Evolutionary conservation across 2,797 vertebrate species (phyloP), one percentile per base, ranked within the genome.

Genomic region (Trematomus bernacchii): DNA sequence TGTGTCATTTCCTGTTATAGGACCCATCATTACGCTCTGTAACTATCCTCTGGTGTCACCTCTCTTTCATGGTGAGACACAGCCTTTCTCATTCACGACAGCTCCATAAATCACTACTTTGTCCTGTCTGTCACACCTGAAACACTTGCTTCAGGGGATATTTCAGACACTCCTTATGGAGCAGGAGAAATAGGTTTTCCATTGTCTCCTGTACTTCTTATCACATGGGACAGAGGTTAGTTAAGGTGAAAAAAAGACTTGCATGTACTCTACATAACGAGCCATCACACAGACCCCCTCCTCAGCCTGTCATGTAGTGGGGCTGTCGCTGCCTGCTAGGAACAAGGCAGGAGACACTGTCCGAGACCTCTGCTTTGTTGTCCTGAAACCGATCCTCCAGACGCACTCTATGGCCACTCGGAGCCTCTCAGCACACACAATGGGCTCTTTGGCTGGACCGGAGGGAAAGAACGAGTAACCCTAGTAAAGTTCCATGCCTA

Each of bases 361-460:
- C 79, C 79, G 55, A 86, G 92, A 91, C 87, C 90, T 86, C 63
- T 75, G 84, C 90, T 93, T 94, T 93, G 92, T 93, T 80, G 59
- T 80, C 78, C 70, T 58, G 92, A 91, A 93, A 92, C 71, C 9
- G 78, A 94, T 92, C 91, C 79, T 62, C 63, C 78, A 87, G 83
- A 90, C 80, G 73, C 85, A 82, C 85, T 91, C 84, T 88, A 37
- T 85, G 80, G 87, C 89, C 90, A 92, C 92, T 93, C 90, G 73
- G 71, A 87, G 84, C 79, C 91, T 92, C 91, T 93, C 92, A 89
- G 87, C 64, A 37, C 51, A 74, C 66, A 93, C 91, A 94, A 93
- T 87, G n/a, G 80, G 91, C 76, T 81, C 90, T 90, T 90, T 90
- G 69, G 84, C 67, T 77, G 72, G 85, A 82, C 85, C 50, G 57